These are phyloP conservation scores for Neocrepidodera transversa DNA, from an alignment of 2,888 invertebrate species.

Conservation along the genomic window DNA sequence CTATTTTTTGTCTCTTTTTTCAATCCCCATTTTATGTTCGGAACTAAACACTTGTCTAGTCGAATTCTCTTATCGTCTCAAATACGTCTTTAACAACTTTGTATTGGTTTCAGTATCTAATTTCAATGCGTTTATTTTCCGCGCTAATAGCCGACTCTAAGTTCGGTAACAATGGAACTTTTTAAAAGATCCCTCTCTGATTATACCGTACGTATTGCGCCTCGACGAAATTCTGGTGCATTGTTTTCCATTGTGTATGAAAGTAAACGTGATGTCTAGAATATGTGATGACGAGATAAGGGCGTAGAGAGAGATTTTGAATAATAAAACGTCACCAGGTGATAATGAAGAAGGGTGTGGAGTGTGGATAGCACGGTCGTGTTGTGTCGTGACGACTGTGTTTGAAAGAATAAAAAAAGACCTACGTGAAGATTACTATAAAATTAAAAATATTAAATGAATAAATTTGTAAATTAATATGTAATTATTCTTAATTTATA, in stretches of 20 bases:
- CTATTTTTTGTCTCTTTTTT: no score
- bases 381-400: not conserved
- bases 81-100: not conserved
- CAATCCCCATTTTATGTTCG: no score
- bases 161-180: not conserved
- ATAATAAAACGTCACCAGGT: conserved; percentile 27
- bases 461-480: not conserved
- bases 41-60: no score
- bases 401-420: no score
- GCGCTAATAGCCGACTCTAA: not conserved
- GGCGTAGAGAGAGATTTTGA: conserved; percentile 22
- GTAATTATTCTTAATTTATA: no score
- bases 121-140: conserved; percentile 2
- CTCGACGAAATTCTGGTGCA: conserved; percentile 19
- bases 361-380: conserved; percentile 4
- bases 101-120: not conserved
- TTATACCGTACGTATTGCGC: conserved; percentile 11
- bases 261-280: conserved; percentile 29
- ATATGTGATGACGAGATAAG: conserved; percentile 28
- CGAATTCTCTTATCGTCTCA: no score
- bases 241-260: conserved; percentile 27
- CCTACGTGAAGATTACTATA: no score
- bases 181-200: not conserved
- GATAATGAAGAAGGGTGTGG: conserved; percentile 26
- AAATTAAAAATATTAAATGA: not conserved